A percentile compares a stretch with the other conserved stretches of the same genome.
These are phyloP conservation scores for Aurelia coerulea DNA, from an alignment of 30 jellyfish, hydroid and myxozoan species.

Conservation along the genomic window DNA sequence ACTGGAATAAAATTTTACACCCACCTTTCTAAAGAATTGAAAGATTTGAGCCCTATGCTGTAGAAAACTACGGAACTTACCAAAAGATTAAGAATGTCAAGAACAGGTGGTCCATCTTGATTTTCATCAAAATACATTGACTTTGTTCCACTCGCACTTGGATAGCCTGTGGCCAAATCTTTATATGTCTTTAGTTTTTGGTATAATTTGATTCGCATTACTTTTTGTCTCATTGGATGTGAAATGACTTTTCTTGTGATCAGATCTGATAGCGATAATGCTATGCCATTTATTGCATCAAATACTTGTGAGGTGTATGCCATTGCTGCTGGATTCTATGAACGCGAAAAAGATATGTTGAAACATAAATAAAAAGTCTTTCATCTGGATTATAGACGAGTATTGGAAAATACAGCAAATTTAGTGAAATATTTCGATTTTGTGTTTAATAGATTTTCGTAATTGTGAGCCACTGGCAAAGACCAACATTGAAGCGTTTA, in stretches of 20 bases:
- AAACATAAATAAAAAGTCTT: not conserved
- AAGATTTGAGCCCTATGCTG: too few relatives aligned
- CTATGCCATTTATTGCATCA: slow-evolving; percentile 97
- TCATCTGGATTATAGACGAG: not conserved
- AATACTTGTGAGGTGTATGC: slow-evolving; percentile 93
- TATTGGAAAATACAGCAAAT: not conserved
- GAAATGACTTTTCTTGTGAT: slow-evolving; percentile 65
- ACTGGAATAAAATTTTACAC: too few relatives aligned
- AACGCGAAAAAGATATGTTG: not conserved
- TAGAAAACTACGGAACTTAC: slow-evolving; percentile 21
- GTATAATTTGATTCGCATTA: slow-evolving; percentile 63
- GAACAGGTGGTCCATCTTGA: slow-evolving; percentile 94
- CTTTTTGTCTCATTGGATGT: slow-evolving; percentile 39
- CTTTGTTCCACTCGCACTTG: slow-evolving; percentile 85
- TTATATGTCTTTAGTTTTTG: slow-evolving; percentile 59
- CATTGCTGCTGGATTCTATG: slow-evolving; percentile 65
- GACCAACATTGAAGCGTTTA: too few relatives aligned
- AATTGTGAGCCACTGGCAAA: too few relatives aligned
- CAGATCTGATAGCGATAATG: slow-evolving; percentile 91
- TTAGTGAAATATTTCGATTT: too few relatives aligned
- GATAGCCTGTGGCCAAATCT: slow-evolving; percentile 81
- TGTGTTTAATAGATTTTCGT: too few relatives aligned
- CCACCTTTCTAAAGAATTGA: too few relatives aligned
- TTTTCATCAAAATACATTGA: slow-evolving; percentile 81
- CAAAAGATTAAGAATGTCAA: slow-evolving; percentile 75